Base-by-base conservation (phyloP, 2,113 vertebrate species). In the Amazona guildingii region DNA sequence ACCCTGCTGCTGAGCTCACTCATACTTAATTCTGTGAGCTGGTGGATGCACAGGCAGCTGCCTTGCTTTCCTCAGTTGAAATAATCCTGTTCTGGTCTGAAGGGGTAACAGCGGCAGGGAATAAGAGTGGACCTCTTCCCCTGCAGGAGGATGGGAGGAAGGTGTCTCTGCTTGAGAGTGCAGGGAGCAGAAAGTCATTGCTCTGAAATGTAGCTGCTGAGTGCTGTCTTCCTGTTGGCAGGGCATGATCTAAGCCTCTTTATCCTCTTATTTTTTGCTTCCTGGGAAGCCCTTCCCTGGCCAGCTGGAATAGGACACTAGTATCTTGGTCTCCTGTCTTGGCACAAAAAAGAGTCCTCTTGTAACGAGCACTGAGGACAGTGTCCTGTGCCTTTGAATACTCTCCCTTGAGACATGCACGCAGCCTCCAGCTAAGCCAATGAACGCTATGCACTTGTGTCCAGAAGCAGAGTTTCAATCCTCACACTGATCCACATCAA, bases 401-500 rank as follows among this genome's bases (percentile, higher is more conserved):
- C 46, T 23, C 39, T 82, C 28, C 57, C 70, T 46, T 16, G 48
- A 89, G 67, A 57, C 75, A 75, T 52, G 28, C 35, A 39, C 0
- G 2, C 63, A 94, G 35, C 44, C 66, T 79, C 41, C 66, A 61
- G 57, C 28, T 21, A 46, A 83, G 57, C 78, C 41, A 33, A 25
- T 0, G 11, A 61, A 83, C 89, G 33, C 70, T 11, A 21, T 4
- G 24, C 2, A 1, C 49, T 67, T 64, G 39, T 25, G 37, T 44
- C 27, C 66, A 63, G 37, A 62, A 85, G 46, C 3, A 1, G 63
- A 46, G 15, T 52, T 77, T 70, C 78, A 85, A 3, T 49, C 57
- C 69, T 89, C 78, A 82, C 57, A 4, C 74, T n/a, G 75, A 91
- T 75, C 57, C 77, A 57, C 81, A 91, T 48, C 86, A 72, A 52